Evolutionary conservation across 2,797 vertebrate genomes (phyloP).

Genomic region (Potorous gilbertii): DNA sequence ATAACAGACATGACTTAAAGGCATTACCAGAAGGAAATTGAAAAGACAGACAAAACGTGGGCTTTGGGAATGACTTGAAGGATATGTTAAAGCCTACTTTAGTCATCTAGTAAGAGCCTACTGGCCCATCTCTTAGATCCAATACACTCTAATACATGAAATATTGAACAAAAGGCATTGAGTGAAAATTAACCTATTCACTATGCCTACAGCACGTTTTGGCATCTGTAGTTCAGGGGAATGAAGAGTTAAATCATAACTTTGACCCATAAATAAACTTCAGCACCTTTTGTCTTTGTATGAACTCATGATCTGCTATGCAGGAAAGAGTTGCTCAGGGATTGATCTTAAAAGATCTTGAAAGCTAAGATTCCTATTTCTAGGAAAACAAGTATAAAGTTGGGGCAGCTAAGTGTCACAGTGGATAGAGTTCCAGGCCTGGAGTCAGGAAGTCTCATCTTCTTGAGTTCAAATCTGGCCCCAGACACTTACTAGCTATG

Average conservation of each 20-base stretch:
- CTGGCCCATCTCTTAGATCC: background rate
- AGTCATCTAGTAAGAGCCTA: background rate
- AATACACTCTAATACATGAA: background rate
- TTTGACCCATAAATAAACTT: background rate
- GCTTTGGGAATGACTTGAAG: background rate
- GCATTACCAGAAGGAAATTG: background rate
- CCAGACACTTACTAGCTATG: background rate
- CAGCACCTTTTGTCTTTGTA: background rate
- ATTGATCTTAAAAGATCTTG: background rate
- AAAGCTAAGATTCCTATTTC: background rate
- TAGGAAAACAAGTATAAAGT: background rate
- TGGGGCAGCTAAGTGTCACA: background rate
- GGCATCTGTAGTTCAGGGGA: background rate
- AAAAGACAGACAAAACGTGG: background rate
- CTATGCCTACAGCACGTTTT: background rate
- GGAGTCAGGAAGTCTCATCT: background rate
- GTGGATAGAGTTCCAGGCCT: background rate
- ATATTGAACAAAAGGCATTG: background rate
- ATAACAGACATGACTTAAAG: background rate
- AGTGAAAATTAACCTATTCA: background rate
- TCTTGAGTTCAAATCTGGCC: background rate
- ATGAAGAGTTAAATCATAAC: background rate
- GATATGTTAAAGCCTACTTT: background rate
- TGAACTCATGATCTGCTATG: background rate
- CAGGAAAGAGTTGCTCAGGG: background rate